Conservation (phyloP, 92 coral and sea anemone species). For the Plumapathes pennacea region DNA sequence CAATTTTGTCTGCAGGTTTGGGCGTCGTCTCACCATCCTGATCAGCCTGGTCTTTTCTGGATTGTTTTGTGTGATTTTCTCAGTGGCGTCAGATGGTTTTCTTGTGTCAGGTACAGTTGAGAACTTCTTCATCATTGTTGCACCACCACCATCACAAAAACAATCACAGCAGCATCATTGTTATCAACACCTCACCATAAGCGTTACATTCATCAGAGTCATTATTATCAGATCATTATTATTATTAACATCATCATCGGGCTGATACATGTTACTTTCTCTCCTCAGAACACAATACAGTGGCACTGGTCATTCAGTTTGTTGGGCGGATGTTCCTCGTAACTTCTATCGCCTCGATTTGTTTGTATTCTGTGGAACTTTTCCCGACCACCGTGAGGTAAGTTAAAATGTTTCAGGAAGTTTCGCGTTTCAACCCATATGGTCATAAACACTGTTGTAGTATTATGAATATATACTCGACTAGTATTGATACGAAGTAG, state of each 20-base stretch:
- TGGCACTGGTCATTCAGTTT: slow-evolving; percentile 39
- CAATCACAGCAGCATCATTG: no score
- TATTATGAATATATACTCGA: no score
- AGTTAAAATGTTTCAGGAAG: neutral
- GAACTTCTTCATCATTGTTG: neutral
- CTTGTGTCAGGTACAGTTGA: slow-evolving; percentile 37
- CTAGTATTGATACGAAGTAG: no score
- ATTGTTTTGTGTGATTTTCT: slow-evolving; percentile 52
- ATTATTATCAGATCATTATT: no score
- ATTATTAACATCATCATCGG: neutral
- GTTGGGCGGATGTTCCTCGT: slow-evolving; percentile 53
- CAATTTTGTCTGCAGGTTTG: slow-evolving; percentile 42
- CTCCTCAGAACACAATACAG: slow-evolving; percentile 29
- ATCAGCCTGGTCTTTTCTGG: slow-evolving; percentile 58
- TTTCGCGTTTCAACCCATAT: no score
- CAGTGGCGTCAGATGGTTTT: slow-evolving; percentile 57
- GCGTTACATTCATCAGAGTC: no score
- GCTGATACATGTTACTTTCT: neutral
- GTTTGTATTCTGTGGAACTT: slow-evolving; percentile 54
- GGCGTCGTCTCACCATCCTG: slow-evolving; percentile 62
- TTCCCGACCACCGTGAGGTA: slow-evolving; percentile 65
- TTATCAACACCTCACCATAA: no score
- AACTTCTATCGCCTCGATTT: slow-evolving; percentile 41
- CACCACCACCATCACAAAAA: no score
- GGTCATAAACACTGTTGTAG: no score